Evolutionary conservation across 2,888 invertebrate species (phyloP), one percentile per base, ranked within the genome.

Genomic region (Lasioglossum figueresi): DNA sequence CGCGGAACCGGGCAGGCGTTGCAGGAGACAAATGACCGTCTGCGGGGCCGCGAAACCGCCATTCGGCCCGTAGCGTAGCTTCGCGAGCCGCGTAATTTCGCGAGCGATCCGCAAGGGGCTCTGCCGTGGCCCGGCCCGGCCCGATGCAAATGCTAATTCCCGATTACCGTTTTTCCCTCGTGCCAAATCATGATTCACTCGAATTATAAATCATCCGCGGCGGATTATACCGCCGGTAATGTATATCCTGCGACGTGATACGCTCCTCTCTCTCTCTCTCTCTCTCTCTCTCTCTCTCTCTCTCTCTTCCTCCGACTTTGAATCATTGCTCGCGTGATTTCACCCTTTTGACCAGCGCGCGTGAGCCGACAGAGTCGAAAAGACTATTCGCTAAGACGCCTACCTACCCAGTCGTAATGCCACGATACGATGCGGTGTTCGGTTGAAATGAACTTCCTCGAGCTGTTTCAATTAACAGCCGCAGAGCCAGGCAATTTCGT

Each of bases 1-100:
- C 93, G 94, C 94, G 94, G 94, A 94, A 94, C 93, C 90, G 90
- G 86, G 90, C 88, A 90, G 88, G 90, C 92, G 91, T 93, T 93
- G 91, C 92, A 89, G 87, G 92, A 94, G 94, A 94, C 94, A 94
- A 94, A 94, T 94, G 92, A 94, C 92, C 91, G 93, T 93, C 92
- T 92, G 89, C 92, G 88, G 90, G 88, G 90, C 91, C 91, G 90
- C 93, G 90, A 92, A 92, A 92, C 90, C 90, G 83, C 90, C 90
- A 82, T 88, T 86, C 86, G 88, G 82, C 75, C 82, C 76, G 84
- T 34, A 12, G 79, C 84, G 84, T 34, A 37, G 79, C 84, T 83
- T 76, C 66, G 70, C 70, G 37, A 70, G 40, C 70, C 40, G 70
- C 70, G 66, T 76, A 76, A 76, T 83, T 84, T 85, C 80, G 77